Percentiles rank a stretch among this genome's conserved stretches.
Evolutionary conservation across 2,113 vertebrate genomes (phyloP).

Genomic region (Nestor notabilis): DNA sequence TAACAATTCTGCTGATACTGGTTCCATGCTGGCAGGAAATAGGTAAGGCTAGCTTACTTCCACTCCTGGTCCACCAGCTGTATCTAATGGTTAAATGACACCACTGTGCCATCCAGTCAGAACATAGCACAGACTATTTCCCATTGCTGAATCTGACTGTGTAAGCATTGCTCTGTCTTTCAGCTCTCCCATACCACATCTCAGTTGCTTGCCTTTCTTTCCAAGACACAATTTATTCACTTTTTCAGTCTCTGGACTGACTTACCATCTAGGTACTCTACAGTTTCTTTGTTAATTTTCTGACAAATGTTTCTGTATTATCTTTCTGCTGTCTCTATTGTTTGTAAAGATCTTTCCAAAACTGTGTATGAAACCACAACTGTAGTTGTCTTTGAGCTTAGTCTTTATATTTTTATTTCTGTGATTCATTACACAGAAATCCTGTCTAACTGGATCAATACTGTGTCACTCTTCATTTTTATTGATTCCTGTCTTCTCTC

Average conservation of each 20-base stretch:
- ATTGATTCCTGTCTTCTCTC: not conserved
- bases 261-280: not conserved
- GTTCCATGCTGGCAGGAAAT: not conserved
- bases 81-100: not conserved
- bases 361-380: not conserved
- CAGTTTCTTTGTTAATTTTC: not conserved
- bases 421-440: not conserved
- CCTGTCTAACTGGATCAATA: not conserved
- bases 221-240: not conserved
- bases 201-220: not conserved
- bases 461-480: not conserved
- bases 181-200: not conserved
- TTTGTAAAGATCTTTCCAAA: not conserved
- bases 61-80: not conserved
- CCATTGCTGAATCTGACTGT: not conserved
- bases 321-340: not conserved
- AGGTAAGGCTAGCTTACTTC: not conserved
- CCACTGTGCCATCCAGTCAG: not conserved
- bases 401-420: not conserved
- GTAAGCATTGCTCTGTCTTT: not conserved
- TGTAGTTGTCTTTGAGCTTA: not conserved
- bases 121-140: not conserved
- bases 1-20: not conserved
- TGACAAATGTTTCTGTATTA: not conserved
- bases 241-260: not conserved